Conservation (phyloP, 37 sponge, comb jelly and placozoan species). For the Beroe forskalii region DNA sequence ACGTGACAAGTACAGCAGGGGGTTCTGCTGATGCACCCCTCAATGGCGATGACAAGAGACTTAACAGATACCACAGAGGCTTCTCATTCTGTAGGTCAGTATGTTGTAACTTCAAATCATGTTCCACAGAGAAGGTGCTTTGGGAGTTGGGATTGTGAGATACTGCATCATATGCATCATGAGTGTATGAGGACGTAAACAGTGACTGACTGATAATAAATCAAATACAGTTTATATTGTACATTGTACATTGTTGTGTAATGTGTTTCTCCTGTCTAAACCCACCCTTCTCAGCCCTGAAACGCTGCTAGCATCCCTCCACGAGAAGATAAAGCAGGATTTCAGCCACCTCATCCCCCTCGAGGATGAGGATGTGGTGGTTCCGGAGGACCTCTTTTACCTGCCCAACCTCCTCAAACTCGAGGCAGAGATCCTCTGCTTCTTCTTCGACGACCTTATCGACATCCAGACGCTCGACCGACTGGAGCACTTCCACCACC, state of each 20-base stretch:
- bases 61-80: slow-evolving; percentile 31
- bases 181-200: no score
- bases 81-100: slow-evolving; percentile 44
- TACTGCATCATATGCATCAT: no score
- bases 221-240: no score
- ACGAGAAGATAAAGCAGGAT: slow-evolving; percentile 41
- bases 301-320: not conserved
- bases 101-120: no score
- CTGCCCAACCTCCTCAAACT: slow-evolving; percentile 13
- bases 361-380: slow-evolving; percentile 4
- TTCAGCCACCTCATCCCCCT: not conserved
- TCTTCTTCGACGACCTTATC: slow-evolving; percentile 12
- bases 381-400: slow-evolving; percentile 11
- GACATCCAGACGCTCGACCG: slow-evolving; percentile 12
- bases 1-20: slow-evolving; percentile 29
- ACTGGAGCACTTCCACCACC: slow-evolving; percentile 29
- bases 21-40: not conserved
- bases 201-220: no score
- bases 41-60: slow-evolving; percentile 5
- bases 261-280: no score
- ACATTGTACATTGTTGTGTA: no score
- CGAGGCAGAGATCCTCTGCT: not conserved
- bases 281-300: slow-evolving; percentile 52
- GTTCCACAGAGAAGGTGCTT: no score
- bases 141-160: no score